Percentiles rank a stretch among this genome's conserved stretches.
These are phyloP conservation scores for Scaptomyza polygonia DNA, from an alignment of 2,888 invertebrate species.

Conservation along the genomic window DNA sequence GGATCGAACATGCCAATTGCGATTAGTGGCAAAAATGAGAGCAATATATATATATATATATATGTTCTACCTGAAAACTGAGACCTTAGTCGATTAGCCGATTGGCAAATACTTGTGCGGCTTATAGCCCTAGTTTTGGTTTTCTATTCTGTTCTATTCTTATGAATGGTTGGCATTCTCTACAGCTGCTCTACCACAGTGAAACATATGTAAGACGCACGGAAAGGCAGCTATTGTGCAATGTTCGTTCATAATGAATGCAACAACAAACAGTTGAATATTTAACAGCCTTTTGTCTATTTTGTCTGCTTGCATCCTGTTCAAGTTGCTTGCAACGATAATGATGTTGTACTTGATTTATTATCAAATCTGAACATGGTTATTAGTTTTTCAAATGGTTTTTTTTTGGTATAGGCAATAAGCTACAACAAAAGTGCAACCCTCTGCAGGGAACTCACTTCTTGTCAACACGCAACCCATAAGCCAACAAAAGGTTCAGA, in stretches of 20 bases:
- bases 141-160: constrained; percentile 3
- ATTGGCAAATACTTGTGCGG: constrained; percentile 43
- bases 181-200: constrained; percentile 35
- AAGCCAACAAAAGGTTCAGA: constrained; percentile 42
- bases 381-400: constrained; percentile 71
- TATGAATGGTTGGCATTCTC: constrained; percentile 24
- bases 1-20: constrained; percentile 40
- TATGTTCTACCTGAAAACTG: constrained; percentile 12
- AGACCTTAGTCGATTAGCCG: constrained; percentile 63
- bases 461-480: constrained; percentile 36
- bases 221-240: constrained; percentile 32
- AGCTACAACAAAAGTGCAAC: constrained; percentile 36
- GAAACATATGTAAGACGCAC: constrained; percentile 64
- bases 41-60: no score
- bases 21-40: constrained; percentile 36
- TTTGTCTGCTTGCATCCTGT: constrained; percentile 50
- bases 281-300: constrained; percentile 32
- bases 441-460: constrained; percentile 48
- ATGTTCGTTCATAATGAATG: constrained; percentile 38
- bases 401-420: constrained; percentile 63
- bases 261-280: constrained; percentile 31
- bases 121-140: neutral
- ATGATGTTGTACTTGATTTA: constrained; percentile 67
- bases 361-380: constrained; percentile 78
- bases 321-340: constrained; percentile 25